A percentile compares a stretch with the other conserved stretches of the same genome.
These are phyloP conservation scores for Spermophilus dauricus DNA, from an alignment of 2,113 vertebrate genomes.

Conservation along the genomic window DNA sequence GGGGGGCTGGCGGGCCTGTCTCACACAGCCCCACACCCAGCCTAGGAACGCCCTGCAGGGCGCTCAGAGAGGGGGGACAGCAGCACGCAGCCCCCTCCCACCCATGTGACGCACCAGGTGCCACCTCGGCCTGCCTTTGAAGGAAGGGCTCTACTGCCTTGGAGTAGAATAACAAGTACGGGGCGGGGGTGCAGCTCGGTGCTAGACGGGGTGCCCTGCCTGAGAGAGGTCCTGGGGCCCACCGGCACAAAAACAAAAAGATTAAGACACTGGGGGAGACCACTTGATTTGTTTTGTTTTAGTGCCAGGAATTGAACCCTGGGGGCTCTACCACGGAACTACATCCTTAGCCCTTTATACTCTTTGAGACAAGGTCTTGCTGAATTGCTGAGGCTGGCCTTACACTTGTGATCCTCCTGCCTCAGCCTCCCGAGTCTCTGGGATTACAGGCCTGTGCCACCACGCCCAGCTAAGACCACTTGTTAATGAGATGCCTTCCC, in stretches of 20 bases:
- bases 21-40: background rate
- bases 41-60: background rate
- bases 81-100: background rate
- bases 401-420: too few species aligned
- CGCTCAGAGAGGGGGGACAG: accelerated
- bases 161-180: accelerated
- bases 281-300: too few species aligned
- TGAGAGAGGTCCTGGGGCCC: background rate
- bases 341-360: too few species aligned
- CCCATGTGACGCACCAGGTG: accelerated
- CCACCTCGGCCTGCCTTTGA: background rate
- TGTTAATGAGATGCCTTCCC: background rate
- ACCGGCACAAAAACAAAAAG: background rate
- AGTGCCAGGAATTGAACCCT: too few species aligned
- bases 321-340: too few species aligned
- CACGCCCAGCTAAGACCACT: background rate
- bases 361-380: too few species aligned
- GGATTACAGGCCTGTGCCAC: too few species aligned
- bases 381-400: too few species aligned
- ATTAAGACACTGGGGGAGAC: background rate
- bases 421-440: too few species aligned
- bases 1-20: background rate
- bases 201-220: background rate
- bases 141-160: background rate
- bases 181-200: background rate